Conservation (phyloP, 2,797 vertebrate species). For the Diplodus sargus region DNA sequence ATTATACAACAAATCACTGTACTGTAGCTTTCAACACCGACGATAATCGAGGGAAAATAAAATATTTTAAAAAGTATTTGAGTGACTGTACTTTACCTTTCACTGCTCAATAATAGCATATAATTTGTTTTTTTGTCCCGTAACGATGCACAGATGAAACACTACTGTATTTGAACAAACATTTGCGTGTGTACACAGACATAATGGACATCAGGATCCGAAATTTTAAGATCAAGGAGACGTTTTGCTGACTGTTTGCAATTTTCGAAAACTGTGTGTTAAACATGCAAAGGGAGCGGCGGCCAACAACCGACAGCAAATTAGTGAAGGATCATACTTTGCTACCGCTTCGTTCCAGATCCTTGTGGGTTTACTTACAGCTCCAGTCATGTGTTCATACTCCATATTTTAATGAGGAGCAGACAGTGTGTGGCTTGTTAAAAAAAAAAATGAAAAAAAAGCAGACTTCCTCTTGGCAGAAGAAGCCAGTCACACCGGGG, state of each 20-base stretch:
- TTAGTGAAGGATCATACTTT: constrained; percentile 68
- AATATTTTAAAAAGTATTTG: neutral
- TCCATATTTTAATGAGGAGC: constrained; percentile 82
- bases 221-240: constrained; percentile 54
- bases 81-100: neutral
- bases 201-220: constrained; percentile 49
- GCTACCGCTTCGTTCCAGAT: constrained; percentile 78
- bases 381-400: constrained; percentile 73
- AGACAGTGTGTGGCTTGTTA: constrained; percentile 80
- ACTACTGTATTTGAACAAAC: constrained; percentile 28
- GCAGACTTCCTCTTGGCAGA: constrained; percentile 73
- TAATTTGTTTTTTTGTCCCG: neutral
- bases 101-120: neutral
- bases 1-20: neutral
- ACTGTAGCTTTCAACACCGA: neutral
- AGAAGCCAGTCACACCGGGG: constrained; percentile 58
- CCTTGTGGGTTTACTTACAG: constrained; percentile 75
- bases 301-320: constrained; percentile 70
- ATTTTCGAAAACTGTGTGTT: constrained; percentile 73
- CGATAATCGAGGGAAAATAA: neutral
- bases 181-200: constrained; percentile 34
- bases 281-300: constrained; percentile 61
- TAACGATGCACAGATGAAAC: constrained; percentile 34
- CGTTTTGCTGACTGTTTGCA: constrained; percentile 66
- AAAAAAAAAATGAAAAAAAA: constrained; percentile 56